Evolutionary conservation across 2,888 invertebrate genomes (phyloP), one percentile per base, ranked within the genome.

Genomic region (Sclerodermus sp.): DNA sequence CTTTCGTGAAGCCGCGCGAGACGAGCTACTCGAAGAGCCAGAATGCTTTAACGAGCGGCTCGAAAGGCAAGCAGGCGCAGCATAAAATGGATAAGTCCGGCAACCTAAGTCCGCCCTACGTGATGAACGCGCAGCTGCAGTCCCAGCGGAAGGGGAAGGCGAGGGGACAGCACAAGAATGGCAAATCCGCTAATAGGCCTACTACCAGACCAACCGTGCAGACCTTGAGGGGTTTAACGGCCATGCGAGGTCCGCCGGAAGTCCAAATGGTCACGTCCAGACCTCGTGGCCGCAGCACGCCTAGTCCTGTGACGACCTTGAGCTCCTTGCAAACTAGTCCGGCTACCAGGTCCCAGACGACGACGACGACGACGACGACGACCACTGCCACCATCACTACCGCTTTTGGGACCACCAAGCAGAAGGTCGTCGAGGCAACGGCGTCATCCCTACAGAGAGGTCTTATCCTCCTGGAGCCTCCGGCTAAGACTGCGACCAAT

Each of bases 11-110:
- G 38, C 61, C 70, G 1, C 68, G 70, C 0, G 70, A 71, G 31
- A 73, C 73, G n/a, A 59, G 50, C 5, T 64, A 66, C 34, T 57
- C 71, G 17, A 71, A 70, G 32, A 58, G 53, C 18, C 67, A 70
- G 42, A 73, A 74, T 31, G 59, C 64, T 1, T 39, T 74, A 23
- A 47, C 58, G 1, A 44, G 52, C 42, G 61, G 60, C 9, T 42
- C 57, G 12, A 66, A 67, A 43, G 71, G 76, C 80, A 64, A 84
- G 80, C 78, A 84, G 82, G 76, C 82, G 79, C 68, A 84, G 82
- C 71, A 85, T 82, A 70, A 82, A 79, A 1, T 82, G 80, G 77
- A 85, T 80, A 65, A 83, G 81, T 68, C 77, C 67, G 67, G 82
- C 76, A 68, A 78, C 39, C 52, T 61, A 6, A 68, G 63, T 17